phyloP scores from a whole-genome alignment of 1,140 invertebrate species.

The Phocides pigmalion region DNA sequence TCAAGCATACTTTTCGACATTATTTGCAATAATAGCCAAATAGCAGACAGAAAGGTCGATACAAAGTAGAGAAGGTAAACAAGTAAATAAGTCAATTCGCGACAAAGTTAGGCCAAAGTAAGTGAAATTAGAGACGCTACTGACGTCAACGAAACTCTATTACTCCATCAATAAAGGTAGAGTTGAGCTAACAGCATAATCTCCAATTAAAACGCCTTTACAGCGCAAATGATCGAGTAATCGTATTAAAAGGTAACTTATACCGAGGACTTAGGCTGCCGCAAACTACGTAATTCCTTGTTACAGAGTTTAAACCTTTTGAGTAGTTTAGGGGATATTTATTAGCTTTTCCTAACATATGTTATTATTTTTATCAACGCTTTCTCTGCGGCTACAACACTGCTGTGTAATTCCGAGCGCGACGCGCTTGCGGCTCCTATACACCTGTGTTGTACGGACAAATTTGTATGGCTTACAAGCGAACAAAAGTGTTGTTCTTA shows the following conservation, averaged over 20 bases:
- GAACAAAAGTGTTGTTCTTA: too few species aligned
- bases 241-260: constrained; percentile 21
- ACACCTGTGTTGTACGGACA: too few species aligned
- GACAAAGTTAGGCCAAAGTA: background rate
- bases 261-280: constrained; percentile 2
- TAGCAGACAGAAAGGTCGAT: too few species aligned
- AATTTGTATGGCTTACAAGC: too few species aligned
- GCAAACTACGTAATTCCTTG: constrained; percentile 7
- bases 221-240: constrained; percentile 14
- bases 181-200: constrained; percentile 24
- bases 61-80: background rate
- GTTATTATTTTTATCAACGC: too few species aligned
- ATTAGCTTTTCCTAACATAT: too few species aligned
- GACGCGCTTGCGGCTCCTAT: too few species aligned
- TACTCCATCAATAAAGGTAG: constrained; percentile 3
- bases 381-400: too few species aligned
- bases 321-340: too few species aligned
- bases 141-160: constrained; percentile 18
- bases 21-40: too few species aligned
- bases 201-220: constrained; percentile 23
- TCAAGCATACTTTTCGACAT: too few species aligned
- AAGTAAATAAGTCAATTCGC: background rate
- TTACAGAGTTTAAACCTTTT: constrained; percentile 11
- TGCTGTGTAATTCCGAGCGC: too few species aligned
- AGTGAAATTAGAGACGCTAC: constrained; percentile 4